Evolutionary conservation across 1,140 invertebrate species (phyloP), one percentile per base, ranked within the genome.

Genomic region (Medauroidea extradentata): DNA sequence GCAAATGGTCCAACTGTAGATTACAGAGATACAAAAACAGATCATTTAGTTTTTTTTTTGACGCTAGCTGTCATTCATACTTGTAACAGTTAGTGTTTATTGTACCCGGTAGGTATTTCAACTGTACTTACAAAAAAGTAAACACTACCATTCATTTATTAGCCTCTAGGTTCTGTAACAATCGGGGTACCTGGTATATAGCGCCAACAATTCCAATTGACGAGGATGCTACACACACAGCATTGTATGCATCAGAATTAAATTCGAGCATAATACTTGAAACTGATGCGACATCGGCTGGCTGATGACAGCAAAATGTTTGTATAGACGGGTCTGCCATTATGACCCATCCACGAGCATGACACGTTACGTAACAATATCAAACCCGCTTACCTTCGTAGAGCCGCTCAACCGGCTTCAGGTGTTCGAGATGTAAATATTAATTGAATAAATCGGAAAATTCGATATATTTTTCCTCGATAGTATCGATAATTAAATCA

Each of bases 281-380:
- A 27, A 83, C 79, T 68, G 82, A 79, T 53, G 82, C 79, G 39
- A 83, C 79, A 55, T 78, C 80, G 59, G 83, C 85, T 11, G 81
- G 82, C 65, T 84, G 80, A 67, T 85, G 82, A 69, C 88, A 89
- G 70, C 87, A 89, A 73, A 89, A 89, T 8, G 87, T 89, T 76
- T 90, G 87, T 69, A 89, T 86, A 41, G 86, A 87, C 38, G 88
- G 88, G 78, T 89, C 87, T 41, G 87, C 86, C 87, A 90, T 90
- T 62, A 19, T 38, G 7, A 1, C 42, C 7, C 23, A n/a, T n/a
- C n/a, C n/a, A n/a, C n/a, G n/a, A n/a, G n/a, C n/a, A 23, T 11
- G 41, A 25, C 9, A 16, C 0, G n/a, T 51, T 51, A 29, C 38
- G 9, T 51, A 51, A 51, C 14, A 23, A 23, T 34, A 9, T 1